Base-by-base conservation (phyloP, 2,888 invertebrate genomes). In the Rutpela maculata region DNA sequence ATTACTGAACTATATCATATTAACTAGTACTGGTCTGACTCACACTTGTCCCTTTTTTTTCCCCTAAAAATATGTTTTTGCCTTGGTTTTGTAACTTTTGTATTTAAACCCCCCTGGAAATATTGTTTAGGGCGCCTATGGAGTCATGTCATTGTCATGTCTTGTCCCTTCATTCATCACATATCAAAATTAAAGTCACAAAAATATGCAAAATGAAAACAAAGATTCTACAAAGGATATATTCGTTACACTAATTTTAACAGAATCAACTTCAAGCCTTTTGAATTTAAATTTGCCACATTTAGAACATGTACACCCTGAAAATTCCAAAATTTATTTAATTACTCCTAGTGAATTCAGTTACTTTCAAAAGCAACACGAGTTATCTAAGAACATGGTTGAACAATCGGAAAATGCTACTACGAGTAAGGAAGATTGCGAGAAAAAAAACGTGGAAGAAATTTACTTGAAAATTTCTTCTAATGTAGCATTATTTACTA, bases 241-340 rank as follows among this genome's bases (percentile, higher is more conserved):
- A 60, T 83, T 86, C 38, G 87, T 89, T 57, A 87, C 89, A 9
- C 83, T 89, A 71, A 83, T 89, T 18, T 80, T 89, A 17, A 87
- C 87, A 4, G 89, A 89, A 82, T 89, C 89, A 1, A 88, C 88
- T 3, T 82, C 87, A 4, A 88, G 88, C 77, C 65, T 87, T 19
- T 81, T 89, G 63, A 85, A 87, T 68, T 74, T 89, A 56, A 84
- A 86, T 76, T 74, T 88, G 17, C 88, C 87, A 5, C 85, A 87
- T 80, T 78, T 89, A 38, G 88, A 89, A 78, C 84, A 86, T 55
- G 74, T 84, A 2, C 81, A 85, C 69, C 81, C 82, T 22, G 81
- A 84, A 35, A 81, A 85, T 76, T 85, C 86, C 4, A 80, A 79
- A 66, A 84, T 86, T 15, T 87, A 85, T 75, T 43, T 85, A 9